Evolutionary conservation across 2,113 vertebrate genomes (phyloP).

Genomic region (Dolichallabes microphthalmus): DNA sequence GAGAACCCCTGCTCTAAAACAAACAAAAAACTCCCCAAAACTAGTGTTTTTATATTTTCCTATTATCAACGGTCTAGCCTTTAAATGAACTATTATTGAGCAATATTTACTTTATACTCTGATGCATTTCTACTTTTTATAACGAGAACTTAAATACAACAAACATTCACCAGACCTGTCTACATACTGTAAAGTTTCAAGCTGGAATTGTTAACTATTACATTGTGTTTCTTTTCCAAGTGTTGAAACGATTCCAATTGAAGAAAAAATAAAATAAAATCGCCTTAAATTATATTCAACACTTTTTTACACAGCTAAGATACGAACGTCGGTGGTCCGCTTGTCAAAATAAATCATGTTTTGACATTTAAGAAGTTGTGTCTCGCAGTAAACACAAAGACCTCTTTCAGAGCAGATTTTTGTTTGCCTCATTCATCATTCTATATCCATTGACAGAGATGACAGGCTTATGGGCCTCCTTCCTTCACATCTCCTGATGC

Average conservation of each 20-base stretch:
- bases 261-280: background rate
- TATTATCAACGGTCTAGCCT: background rate
- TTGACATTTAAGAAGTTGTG: conserved; percentile 23
- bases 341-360: conserved; percentile 32
- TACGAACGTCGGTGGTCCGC: conserved; percentile 29
- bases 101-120: background rate
- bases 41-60: too few relatives aligned
- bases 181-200: background rate
- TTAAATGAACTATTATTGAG: background rate
- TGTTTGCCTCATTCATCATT: conserved; percentile 60
- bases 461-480: conserved; percentile 51
- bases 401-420: conserved; percentile 51
- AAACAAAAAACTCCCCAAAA: background rate
- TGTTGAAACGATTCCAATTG: background rate
- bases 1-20: conserved; percentile 33
- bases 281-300: background rate
- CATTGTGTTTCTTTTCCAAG: background rate
- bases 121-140: background rate
- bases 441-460: conserved; percentile 43
- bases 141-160: background rate
- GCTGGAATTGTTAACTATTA: background rate
- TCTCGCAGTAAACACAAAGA: background rate
- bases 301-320: background rate
- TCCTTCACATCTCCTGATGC: conserved; percentile 38
- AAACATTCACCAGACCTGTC: background rate